phyloP scores from a whole-genome alignment of 2,888 invertebrate genomes.

The Temnothorax unifasciatus region DNA sequence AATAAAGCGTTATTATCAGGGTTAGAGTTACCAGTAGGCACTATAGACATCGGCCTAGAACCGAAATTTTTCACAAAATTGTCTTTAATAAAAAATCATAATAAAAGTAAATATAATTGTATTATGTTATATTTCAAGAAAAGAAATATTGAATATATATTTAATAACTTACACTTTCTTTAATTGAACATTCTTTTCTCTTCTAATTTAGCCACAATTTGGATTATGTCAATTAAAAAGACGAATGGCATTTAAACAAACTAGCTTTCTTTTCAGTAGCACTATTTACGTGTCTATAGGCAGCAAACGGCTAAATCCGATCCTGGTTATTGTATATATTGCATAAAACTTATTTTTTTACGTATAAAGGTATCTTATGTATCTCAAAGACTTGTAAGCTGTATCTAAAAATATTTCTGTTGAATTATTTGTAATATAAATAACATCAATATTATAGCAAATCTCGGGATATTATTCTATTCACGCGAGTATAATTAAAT shows the following conservation, averaged over 20 bases:
- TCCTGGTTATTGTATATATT: slow-evolving; percentile 46
- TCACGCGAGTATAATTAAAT: slow-evolving; percentile 59
- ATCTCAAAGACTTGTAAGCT: slow-evolving; percentile 77
- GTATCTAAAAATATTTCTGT: slow-evolving; percentile 73
- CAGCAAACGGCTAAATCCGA: neutral
- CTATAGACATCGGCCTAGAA: neutral
- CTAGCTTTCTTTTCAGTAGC: neutral
- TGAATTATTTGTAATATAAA: slow-evolving; percentile 58
- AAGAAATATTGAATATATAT: neutral
- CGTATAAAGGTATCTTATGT: slow-evolving; percentile 69
- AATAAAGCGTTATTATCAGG: slow-evolving; percentile 1
- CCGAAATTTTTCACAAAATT: slow-evolving; percentile 7
- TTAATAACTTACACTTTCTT: slow-evolving; percentile 9
- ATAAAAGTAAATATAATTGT: neutral
- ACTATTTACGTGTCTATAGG: neutral
- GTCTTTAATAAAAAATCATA: neutral
- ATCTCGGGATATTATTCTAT: slow-evolving; percentile 54
- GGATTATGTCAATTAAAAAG: neutral
- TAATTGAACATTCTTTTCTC: neutral
- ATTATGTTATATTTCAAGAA: neutral
- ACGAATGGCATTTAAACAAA: neutral
- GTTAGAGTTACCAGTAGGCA: slow-evolving; percentile 15
- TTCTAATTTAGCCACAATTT: neutral
- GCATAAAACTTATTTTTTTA: slow-evolving; percentile 67
- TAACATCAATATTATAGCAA: slow-evolving; percentile 48